Evolutionary conservation across 2,113 vertebrate species (phyloP).

Genomic region (Erythrolamprus reginae): DNA sequence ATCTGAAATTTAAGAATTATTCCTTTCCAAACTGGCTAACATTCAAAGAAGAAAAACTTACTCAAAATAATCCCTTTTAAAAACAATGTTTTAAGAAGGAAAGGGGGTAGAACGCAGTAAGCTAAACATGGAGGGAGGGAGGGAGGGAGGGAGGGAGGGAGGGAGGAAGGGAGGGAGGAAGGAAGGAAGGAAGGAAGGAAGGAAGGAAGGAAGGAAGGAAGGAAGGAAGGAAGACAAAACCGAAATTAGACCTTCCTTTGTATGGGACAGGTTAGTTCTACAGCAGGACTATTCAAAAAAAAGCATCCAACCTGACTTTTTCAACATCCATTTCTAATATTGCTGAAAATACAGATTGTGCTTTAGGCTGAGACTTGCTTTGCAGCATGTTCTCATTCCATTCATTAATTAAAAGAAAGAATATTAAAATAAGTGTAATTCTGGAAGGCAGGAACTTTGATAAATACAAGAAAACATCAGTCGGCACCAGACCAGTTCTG

Average conservation of each 20-base stretch:
- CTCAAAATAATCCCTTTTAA: background rate
- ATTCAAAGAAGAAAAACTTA: background rate
- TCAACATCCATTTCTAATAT: background rate
- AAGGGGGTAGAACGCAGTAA: background rate
- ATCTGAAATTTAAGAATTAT: conserved; percentile 19
- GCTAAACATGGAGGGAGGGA: background rate
- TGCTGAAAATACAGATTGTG: background rate
- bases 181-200: too few species aligned
- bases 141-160: background rate
- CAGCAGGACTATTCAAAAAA: background rate
- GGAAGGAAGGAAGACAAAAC: background rate
- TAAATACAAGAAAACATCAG: background rate
- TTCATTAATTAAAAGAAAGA: background rate
- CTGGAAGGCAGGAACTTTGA: background rate
- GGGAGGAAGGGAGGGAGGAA: background rate
- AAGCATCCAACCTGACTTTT: background rate
- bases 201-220: too few species aligned
- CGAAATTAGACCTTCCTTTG: background rate
- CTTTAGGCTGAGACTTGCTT: background rate
- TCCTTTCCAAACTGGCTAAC: background rate
- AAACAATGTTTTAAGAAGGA: background rate
- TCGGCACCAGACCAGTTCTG: background rate
- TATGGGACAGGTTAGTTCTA: background rate
- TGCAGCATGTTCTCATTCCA: background rate
- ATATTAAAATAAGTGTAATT: background rate